A percentile compares a stretch with the other conserved stretches of the same genome.
Conservation (phyloP, 30 jellyfish, hydroid and myxozoan species). For the Chironex yamaguchii region DNA sequence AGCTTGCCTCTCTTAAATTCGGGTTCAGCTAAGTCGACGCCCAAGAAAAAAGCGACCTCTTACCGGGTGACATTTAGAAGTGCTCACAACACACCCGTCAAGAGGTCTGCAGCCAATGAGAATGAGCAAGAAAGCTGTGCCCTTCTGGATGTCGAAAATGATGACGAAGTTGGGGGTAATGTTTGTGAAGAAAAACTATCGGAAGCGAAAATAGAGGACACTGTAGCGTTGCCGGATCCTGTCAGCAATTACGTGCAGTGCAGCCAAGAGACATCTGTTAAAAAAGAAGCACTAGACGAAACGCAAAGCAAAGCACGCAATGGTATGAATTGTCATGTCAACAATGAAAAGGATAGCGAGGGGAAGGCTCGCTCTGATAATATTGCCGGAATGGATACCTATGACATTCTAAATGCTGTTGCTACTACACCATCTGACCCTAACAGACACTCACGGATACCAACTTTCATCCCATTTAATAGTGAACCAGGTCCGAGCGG, state of each 20-base stretch:
- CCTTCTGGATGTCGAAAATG: not conserved
- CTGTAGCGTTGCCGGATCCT: too few species aligned
- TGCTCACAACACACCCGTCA: not conserved
- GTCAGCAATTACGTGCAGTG: not conserved
- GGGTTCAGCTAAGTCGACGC: not conserved
- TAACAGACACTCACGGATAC: slow-evolving; percentile 73
- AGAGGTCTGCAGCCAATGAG: not conserved
- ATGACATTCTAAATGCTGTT: not conserved
- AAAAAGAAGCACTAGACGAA: not conserved
- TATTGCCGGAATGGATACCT: not conserved
- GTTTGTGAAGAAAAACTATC: too few species aligned
- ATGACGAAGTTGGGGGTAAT: not conserved
- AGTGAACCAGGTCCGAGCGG: slow-evolving; percentile 37
- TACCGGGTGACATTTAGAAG: not conserved
- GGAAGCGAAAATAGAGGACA: too few species aligned
- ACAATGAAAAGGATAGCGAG: not conserved
- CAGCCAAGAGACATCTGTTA: not conserved
- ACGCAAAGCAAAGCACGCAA: not conserved
- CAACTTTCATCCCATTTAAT: slow-evolving; percentile 71
- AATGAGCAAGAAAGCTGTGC: not conserved
- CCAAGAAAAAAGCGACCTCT: not conserved
- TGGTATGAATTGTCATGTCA: not conserved
- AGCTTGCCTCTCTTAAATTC: not conserved
- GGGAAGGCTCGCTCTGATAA: not conserved
- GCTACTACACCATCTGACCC: slow-evolving; percentile 55